Evolutionary conservation across 2,113 vertebrate genomes (phyloP).

Genomic region (Vireo altiloquus): DNA sequence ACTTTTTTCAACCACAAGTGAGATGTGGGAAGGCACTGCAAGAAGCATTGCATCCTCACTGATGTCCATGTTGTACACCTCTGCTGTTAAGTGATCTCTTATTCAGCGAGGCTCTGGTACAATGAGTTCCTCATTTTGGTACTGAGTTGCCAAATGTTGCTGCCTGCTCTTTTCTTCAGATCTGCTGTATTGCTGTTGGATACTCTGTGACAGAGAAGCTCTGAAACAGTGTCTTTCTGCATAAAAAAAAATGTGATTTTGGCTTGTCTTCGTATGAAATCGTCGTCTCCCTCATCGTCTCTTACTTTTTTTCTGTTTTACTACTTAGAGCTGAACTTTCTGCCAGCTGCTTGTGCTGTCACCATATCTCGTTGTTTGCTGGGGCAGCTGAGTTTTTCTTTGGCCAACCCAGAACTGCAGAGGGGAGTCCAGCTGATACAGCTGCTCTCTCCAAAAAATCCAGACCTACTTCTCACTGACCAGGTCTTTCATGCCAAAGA

Average conservation of each 20-base stretch:
- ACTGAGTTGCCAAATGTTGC: background rate
- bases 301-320: background rate
- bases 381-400: background rate
- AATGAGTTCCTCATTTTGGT: background rate
- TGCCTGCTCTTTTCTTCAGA: background rate
- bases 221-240: background rate
- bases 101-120: background rate
- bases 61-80: background rate
- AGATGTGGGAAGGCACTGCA: background rate
- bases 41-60: background rate
- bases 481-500: background rate
- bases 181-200: background rate
- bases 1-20: rapidly evolving
- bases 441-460: background rate
- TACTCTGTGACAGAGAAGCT: background rate
- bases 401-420: background rate
- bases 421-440: rapidly evolving
- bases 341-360: background rate
- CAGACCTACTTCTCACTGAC: background rate
- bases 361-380: background rate
- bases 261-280: background rate
- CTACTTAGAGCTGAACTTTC: background rate
- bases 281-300: background rate
- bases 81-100: background rate
- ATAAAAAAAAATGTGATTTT: background rate